These are phyloP conservation scores for Lysiphlebus fabarum DNA, from an alignment of 1,140 invertebrate species.

Conservation along the genomic window DNA sequence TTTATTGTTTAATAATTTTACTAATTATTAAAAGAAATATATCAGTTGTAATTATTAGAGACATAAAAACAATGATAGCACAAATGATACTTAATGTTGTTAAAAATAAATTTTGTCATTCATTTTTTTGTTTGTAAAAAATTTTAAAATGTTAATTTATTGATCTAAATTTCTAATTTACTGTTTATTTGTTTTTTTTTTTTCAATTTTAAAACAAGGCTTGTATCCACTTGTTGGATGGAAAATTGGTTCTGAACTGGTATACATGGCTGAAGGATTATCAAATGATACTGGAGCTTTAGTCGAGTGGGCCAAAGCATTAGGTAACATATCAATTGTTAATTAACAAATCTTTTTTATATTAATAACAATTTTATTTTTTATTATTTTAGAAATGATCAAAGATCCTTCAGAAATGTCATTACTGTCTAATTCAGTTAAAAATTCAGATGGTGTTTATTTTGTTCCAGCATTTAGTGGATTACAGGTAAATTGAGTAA, in stretches of 20 bases:
- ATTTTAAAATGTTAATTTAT: too few relatives aligned
- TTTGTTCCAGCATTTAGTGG: slow-evolving; percentile 92
- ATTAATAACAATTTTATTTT: slow-evolving; percentile 2
- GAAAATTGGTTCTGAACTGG: slow-evolving; percentile 68
- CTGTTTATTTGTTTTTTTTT: background rate
- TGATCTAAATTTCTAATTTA: too few relatives aligned
- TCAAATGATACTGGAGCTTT: slow-evolving; percentile 83
- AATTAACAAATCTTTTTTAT: background rate
- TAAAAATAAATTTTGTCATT: too few relatives aligned
- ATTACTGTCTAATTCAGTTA: slow-evolving; percentile 68
- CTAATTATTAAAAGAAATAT: too few relatives aligned
- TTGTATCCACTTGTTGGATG: slow-evolving; percentile 91
- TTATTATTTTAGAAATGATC: slow-evolving; percentile 63
- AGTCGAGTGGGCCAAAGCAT: slow-evolving; percentile 80
- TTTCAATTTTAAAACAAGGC: slow-evolving; percentile 54
- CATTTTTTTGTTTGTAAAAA: too few relatives aligned
- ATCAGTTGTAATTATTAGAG: too few relatives aligned
- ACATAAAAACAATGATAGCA: too few relatives aligned
- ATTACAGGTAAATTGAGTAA: slow-evolving; percentile 67
- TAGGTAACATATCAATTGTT: slow-evolving; percentile 59
- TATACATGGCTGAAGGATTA: slow-evolving; percentile 80
- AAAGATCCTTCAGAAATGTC: slow-evolving; percentile 66
- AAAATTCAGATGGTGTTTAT: slow-evolving; percentile 76
- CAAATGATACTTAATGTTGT: too few relatives aligned
- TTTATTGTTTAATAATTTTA: too few relatives aligned